Evolutionary conservation across 2,888 invertebrate species (phyloP).

Genomic region (Archaeoteleia sp.): DNA sequence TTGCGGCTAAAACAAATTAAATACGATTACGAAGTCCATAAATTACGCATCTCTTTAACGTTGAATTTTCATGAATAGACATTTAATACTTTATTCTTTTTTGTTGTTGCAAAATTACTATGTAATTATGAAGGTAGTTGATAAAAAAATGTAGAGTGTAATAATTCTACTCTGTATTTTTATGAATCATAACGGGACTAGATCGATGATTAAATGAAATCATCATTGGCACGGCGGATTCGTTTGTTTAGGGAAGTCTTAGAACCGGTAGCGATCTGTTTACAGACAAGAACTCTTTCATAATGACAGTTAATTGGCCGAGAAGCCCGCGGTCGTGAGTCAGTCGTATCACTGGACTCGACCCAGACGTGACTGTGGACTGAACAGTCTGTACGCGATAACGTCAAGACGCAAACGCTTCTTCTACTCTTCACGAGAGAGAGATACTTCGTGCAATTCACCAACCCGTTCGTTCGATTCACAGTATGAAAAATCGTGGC

Average conservation of each 20-base stretch:
- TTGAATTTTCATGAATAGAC: constrained; percentile 6
- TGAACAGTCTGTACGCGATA: constrained; percentile 33
- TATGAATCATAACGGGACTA: no score
- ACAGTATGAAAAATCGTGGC: constrained; percentile 4
- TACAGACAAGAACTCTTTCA: constrained; percentile 63
- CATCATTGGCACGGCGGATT: constrained; percentile 1
- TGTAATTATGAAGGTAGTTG: no score
- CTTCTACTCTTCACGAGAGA: constrained; percentile 11
- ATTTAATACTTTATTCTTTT: no score
- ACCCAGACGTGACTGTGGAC: constrained; percentile 54
- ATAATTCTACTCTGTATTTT: no score
- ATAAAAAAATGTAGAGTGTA: no score
- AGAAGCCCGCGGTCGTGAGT: constrained; percentile 61
- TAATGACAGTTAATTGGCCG: constrained; percentile 68
- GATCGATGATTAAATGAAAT: constrained; percentile 6
- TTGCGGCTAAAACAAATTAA: constrained; percentile 10
- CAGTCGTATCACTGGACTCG: constrained; percentile 52
- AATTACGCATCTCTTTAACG: constrained; percentile 14
- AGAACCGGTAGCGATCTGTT: constrained; percentile 53
- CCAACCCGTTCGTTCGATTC: constrained; percentile 3
- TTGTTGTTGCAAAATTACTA: no score
- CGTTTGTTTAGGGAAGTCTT: constrained; percentile 32
- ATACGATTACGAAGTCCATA: constrained; percentile 14
- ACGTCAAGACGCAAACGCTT: constrained; percentile 14
- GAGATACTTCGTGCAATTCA: background rate